Evolutionary conservation across 2,888 invertebrate species (phyloP).

Genomic region (Hirtodrosophila alboralis): DNA sequence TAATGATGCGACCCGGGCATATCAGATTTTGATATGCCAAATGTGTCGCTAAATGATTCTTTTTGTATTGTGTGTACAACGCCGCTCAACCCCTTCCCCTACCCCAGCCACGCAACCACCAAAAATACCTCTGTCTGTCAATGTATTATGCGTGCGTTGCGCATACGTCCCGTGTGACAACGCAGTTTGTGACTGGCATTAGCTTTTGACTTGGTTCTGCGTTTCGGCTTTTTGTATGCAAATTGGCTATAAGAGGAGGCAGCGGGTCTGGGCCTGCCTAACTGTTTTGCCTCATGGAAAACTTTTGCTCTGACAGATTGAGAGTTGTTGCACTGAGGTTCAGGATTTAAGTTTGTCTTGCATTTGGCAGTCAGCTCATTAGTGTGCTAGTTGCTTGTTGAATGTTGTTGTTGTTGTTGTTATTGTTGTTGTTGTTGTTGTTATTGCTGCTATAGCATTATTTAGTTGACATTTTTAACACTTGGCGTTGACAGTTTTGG

Average conservation of each 20-base stretch:
- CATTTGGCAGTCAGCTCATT: conserved; percentile 67
- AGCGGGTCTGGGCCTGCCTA: not conserved
- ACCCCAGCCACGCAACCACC: not conserved
- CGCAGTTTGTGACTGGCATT: conserved; percentile 38
- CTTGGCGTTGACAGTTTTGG: conserved; percentile 55
- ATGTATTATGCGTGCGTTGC: conserved; percentile 38
- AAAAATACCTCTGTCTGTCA: conserved; percentile 3
- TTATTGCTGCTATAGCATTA: conserved; percentile 49
- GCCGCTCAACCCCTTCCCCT: not conserved
- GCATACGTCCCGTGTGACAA: conserved; percentile 63
- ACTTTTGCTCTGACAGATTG: conserved; percentile 54
- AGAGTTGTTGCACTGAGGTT: conserved; percentile 35
- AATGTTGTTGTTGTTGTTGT: conserved; percentile 26
- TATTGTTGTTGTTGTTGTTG: conserved; percentile 23
- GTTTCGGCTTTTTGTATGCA: conserved; percentile 64
- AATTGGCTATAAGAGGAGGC: conserved; percentile 41
- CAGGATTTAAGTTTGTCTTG: conserved; percentile 50
- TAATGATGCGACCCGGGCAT: conserved; percentile 15
- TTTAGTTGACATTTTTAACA: conserved; percentile 73
- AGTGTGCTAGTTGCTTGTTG: conserved; percentile 55
- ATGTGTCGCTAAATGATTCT: conserved; percentile 74
- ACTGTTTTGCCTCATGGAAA: conserved; percentile 30
- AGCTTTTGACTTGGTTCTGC: conserved; percentile 40
- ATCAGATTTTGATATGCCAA: conserved; percentile 70
- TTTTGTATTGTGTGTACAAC: conserved; percentile 22